Base-by-base conservation (phyloP, 2,888 invertebrate genomes). In the Leptodirus hochenwartii region DNA sequence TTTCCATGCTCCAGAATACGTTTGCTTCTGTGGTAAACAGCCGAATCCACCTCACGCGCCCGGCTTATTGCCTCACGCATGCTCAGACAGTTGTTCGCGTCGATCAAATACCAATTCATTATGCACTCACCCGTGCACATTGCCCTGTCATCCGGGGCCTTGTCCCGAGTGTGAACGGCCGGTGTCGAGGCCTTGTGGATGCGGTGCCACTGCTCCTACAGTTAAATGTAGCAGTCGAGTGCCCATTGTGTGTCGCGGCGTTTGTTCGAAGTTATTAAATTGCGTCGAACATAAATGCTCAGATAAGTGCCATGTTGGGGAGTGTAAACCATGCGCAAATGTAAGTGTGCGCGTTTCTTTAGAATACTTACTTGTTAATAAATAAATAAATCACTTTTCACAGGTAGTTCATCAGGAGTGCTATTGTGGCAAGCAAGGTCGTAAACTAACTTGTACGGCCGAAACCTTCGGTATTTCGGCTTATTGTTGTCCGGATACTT, bases 81-180 rank as follows among this genome's bases (percentile, higher is more conserved):
- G 96, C 52, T 93, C 91, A 1, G 76, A 82, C 39, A 59, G 76
- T 0, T 96, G 96, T 48, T 65, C 68, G n/a, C 66, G 68, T 8
- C 46, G 54, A 8, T 8, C 20, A 20, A 10, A 24, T 9, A 6
- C 25, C 9, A 24, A 6, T 6, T 9, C 8, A 6, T 11, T 6
- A 34, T 65, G 70, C 47, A 53, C 61, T 2, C 76, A 76, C 46
- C 66, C 68, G 1, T 90, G 90, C 53, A 75, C 70, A 8, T 56
- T 88, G 41, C 62, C 78, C 1, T 93, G 91, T 49, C 93, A 95
- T 53, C 93, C 93, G 0, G 95, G 95, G 0, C 88, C 91, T 0
- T 95, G 95, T 55, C 88, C 90, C 2, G 75, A 79, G 1, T 95
- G 93, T 46, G 70, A 69, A 40, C 75, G 80, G 2, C 76, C 75